A percentile compares a stretch with the other conserved stretches of the same genome.
Conservation (phyloP, 2,888 invertebrate genomes). For the Ormyrus thymus region DNA sequence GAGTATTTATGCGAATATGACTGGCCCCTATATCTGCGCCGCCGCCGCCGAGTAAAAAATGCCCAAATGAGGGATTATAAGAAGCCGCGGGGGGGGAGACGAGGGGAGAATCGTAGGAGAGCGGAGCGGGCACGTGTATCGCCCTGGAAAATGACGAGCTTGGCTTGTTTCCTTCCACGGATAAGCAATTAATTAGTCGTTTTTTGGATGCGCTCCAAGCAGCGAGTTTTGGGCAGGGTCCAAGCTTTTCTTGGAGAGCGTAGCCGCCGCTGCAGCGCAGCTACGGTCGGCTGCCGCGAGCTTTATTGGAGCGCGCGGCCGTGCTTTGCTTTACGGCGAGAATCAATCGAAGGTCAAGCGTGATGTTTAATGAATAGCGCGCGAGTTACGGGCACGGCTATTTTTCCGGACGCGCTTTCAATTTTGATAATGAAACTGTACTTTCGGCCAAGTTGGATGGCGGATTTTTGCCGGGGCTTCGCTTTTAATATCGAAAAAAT, state of each 20-base stretch:
- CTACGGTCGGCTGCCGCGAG: neutral
- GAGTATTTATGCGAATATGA: conserved; percentile 37
- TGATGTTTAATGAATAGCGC: no score
- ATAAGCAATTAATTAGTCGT: conserved; percentile 57
- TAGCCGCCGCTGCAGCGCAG: neutral
- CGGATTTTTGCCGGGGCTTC: no score
- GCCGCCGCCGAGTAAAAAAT: neutral
- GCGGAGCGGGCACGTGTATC: conserved; percentile 32
- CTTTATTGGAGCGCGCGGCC: conserved; percentile 16
- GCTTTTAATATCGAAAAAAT: no score
- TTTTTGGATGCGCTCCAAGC: conserved; percentile 55
- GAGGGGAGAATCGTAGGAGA: neutral
- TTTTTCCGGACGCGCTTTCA: no score
- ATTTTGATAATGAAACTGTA: no score
- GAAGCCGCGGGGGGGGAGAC: neutral
- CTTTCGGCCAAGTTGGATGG: no score
- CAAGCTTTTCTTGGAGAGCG: conserved; percentile 48
- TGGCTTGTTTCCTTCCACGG: conserved; percentile 55
- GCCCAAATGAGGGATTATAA: conserved; percentile 43
- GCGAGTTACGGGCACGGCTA: no score
- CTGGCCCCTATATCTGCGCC: conserved; percentile 15
- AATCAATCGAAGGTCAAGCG: conserved; percentile 37
- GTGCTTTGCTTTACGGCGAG: conserved; percentile 4
- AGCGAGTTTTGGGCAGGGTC: conserved; percentile 54
- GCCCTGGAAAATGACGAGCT: conserved; percentile 53